Base-by-base conservation (phyloP, 1,140 invertebrate species). In the Danaus plexippus region DNA sequence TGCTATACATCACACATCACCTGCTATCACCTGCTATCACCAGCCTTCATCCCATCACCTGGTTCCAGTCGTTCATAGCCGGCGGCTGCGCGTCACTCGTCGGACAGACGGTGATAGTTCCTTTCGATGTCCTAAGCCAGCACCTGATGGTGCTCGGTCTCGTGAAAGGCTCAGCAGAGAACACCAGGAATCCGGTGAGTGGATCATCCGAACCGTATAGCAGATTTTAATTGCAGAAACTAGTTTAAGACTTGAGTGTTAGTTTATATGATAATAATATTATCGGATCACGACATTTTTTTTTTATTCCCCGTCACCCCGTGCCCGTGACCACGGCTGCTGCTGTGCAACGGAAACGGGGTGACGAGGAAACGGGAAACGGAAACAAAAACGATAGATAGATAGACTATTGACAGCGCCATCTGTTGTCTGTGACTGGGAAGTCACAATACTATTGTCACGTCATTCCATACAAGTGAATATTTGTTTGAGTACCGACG, bases 61-160 rank as follows among this genome's bases (percentile, higher is more conserved):
- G 22, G 22, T 77, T 76, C 0, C 75, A 87, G 87, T 92, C 93
- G 11, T 84, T 95, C 40, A 89, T 96, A 55, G 94, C 92, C 15
- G 97, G 97, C 13, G 96, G 93, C 7, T 92, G 92, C 73, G 97
- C 97, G 1, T 98, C 97, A 7, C 76, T 97, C 11, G 95, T 98
- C 42, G 95, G 96, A 2, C 97, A 99, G 87, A 98, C 96, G 1
- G 94, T 98, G 54, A 95, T 98, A 66, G 97, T 98, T 48, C 97
- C 97, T 12, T 97, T 99, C 82, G 97, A 99, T 87, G 93, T 99
- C 40, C 90, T 99, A 40, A 97, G 96, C 72, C 97, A 99, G 74
- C 97, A 99, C 83, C 90, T 98, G 50, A 99, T 99, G 97, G 92
- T 99, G 64, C 88, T 98, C 13, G 96, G 96, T 1, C 88, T 93